Conservation (phyloP, 2,113 vertebrate species). For the Larimichthys crocea region DNA sequence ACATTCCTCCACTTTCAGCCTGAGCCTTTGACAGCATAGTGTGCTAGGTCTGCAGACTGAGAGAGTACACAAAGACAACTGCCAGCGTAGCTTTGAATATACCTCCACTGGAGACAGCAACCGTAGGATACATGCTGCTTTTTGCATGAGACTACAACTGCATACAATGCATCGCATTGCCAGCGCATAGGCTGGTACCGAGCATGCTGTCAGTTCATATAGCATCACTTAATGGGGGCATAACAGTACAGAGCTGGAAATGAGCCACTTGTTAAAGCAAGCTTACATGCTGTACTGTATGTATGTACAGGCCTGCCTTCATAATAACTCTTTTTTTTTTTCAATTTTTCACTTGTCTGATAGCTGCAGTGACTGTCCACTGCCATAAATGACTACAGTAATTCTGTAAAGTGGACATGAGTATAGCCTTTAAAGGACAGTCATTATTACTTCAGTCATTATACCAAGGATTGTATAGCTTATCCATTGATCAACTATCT, state of each 20-base stretch:
- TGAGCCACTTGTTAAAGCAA: constrained; percentile 50
- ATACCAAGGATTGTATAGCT: background rate
- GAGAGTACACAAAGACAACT: constrained; percentile 41
- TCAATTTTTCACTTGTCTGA: constrained; percentile 16
- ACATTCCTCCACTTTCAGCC: constrained; percentile 64
- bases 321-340: too few relatives aligned
- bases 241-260: constrained; percentile 38
- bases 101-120: constrained; percentile 36
- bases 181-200: constrained; percentile 32
- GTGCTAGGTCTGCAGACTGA: constrained; percentile 54
- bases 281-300: constrained; percentile 14
- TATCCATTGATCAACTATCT: constrained; percentile 29
- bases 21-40: constrained; percentile 39
- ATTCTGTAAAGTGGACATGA: constrained; percentile 14
- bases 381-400: background rate
- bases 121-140: constrained; percentile 25
- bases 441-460: constrained; percentile 8
- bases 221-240: constrained; percentile 47
- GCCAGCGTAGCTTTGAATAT: constrained; percentile 31
- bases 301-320: constrained; percentile 35
- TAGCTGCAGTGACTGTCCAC: background rate
- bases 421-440: background rate
- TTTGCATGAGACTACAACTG: constrained; percentile 49
- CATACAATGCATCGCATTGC: constrained; percentile 28
- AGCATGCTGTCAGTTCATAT: constrained; percentile 63